Evolutionary conservation across 2,888 invertebrate genomes (phyloP), one percentile per base, ranked within the genome.

Genomic region (Nymphalis c-album): DNA sequence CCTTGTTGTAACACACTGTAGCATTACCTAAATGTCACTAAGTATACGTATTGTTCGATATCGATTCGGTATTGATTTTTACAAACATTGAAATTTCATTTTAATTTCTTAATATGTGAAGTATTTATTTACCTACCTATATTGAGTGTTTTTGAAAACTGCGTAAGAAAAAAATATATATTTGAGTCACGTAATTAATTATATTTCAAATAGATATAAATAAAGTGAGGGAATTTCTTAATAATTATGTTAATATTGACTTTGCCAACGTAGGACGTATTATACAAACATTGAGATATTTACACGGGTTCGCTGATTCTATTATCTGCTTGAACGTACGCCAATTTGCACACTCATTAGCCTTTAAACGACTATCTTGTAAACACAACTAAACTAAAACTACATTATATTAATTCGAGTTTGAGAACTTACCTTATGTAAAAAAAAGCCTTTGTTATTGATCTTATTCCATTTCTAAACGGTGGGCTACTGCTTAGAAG

Each of bases 261-360:
- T 26, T 26, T 22, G 22, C 51, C 10, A 17, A 18, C 51, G n/a
- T 53, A 8, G 20, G 5, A 53, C 47, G 51, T 10, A 18, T 53
- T 60, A 22, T 60, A n/a, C 46, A 60, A 64, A 60, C 59, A 59
- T 40, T 31, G 26, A 22, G 7, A 50, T 40, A 40, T 51, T 51
- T 50, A 51, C 51, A 51, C 18, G 17, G 26, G 31, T 10, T 35
- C 17, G 46, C 18, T 13, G 16, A 22, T 51, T 51, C 51, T 51
- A 51, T 51, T 51, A 51, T 51, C 51, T 31, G 45, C 46, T 64
- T 60, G 60, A 64, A 64, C 60, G 51, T 13, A 8, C 26, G 64
- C 64, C 64, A 64, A 64, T 46, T 53, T 51, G 18, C 45, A 60
- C 26, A 60, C 1, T 31, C 35, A 26, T 35, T 35, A 57, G 31